Evolutionary conservation across 2,888 invertebrate genomes (phyloP).

Genomic region (Tetrapedia diversipes): DNA sequence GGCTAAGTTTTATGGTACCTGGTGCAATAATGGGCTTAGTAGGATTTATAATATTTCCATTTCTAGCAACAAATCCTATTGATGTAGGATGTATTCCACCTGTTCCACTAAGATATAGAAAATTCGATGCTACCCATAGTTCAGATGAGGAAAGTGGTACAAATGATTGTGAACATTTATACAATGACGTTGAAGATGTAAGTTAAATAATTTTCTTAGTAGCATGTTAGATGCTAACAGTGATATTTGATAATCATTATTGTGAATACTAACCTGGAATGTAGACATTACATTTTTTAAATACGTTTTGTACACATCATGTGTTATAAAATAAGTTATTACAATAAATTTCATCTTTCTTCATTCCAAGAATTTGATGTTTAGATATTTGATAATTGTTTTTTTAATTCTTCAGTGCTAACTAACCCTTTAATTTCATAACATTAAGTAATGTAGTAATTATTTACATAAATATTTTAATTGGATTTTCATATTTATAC

Average conservation of each 20-base stretch:
- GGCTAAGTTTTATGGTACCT: slow-evolving; percentile 95
- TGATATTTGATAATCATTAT: slow-evolving; percentile 26
- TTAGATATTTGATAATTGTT: slow-evolving; percentile 11
- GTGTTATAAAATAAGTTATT: slow-evolving; percentile 2
- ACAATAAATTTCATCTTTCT: slow-evolving; percentile 19
- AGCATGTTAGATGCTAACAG: slow-evolving; percentile 41
- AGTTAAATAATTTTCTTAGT: slow-evolving; percentile 60
- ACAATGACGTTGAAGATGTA: slow-evolving; percentile 72
- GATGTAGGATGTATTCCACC: slow-evolving; percentile 87
- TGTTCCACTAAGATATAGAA: slow-evolving; percentile 73
- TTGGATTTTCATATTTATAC: slow-evolving; percentile 21
- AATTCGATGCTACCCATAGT: slow-evolving; percentile 73
- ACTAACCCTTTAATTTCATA: slow-evolving; percentile 29
- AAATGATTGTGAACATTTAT: slow-evolving; percentile 67
- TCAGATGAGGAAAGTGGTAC: slow-evolving; percentile 75
- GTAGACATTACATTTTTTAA: slow-evolving; percentile 13
- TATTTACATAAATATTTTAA: slow-evolving; percentile 17
- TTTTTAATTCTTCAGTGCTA: slow-evolving; percentile 3
- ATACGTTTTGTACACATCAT: slow-evolving; percentile 9
- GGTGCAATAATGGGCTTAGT: slow-evolving; percentile 90
- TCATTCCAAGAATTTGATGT: slow-evolving; percentile 4
- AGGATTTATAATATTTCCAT: slow-evolving; percentile 91
- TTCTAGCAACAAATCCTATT: slow-evolving; percentile 92
- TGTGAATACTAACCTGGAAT: slow-evolving; percentile 27
- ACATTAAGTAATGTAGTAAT: slow-evolving; percentile 11